Conservation (phyloP, 2,888 invertebrate genomes). For the Polyploca ridens region DNA sequence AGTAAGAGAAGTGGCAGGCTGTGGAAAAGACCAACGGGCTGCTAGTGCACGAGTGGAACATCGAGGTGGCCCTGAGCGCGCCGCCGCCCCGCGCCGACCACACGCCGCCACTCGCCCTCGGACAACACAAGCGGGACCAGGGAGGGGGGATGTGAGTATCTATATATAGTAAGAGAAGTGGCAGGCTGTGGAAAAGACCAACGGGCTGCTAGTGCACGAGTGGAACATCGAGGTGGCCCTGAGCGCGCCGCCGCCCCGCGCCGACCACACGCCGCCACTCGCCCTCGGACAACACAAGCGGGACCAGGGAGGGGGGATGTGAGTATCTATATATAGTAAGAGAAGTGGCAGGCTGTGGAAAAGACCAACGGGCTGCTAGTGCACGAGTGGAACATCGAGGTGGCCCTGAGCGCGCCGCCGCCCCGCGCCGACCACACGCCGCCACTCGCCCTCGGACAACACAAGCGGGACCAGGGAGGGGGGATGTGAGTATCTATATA, state of each 20-base stretch:
- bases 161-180: too few species aligned
- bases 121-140: conserved; percentile 52
- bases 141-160: conserved; percentile 64
- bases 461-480: too few species aligned
- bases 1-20: too few species aligned
- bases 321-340: too few species aligned
- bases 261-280: conserved; percentile 24
- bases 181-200: conserved; percentile 88
- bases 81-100: conserved; percentile 72
- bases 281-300: conserved; percentile 54
- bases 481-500: too few species aligned
- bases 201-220: conserved; percentile 88
- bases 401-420: too few species aligned
- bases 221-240: conserved; percentile 86
- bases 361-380: too few species aligned
- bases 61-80: conserved; percentile 86
- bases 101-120: conserved; percentile 37
- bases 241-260: conserved; percentile 82
- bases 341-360: too few species aligned
- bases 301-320: conserved; percentile 61
- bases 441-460: too few species aligned
- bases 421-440: too few species aligned
- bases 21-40: conserved; percentile 89
- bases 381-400: too few species aligned
- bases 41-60: conserved; percentile 86